Conservation (phyloP, 2,888 invertebrate species). For the Oscheius sp. region DNA sequence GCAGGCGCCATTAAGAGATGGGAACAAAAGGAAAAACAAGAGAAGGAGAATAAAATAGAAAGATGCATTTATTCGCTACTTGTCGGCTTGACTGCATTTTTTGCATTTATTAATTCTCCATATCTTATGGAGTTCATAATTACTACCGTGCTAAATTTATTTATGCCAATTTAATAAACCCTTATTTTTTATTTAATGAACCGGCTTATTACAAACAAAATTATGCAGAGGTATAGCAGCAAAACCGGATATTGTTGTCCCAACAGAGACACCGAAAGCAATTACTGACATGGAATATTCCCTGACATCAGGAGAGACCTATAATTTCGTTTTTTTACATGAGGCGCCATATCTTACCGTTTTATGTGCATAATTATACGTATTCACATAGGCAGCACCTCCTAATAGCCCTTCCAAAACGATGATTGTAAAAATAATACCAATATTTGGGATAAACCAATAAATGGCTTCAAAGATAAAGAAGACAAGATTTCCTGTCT, state of each 20-base stretch:
- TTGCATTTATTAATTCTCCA: too few species aligned
- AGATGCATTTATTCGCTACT: too few species aligned
- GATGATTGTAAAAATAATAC: slow-evolving; percentile 80
- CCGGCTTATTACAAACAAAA: slow-evolving; percentile 78
- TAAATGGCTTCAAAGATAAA: slow-evolving; percentile 80
- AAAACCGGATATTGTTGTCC: slow-evolving; percentile 83
- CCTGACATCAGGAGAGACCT: slow-evolving; percentile 49
- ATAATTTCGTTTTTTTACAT: too few species aligned
- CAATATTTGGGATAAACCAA: slow-evolving; percentile 80
- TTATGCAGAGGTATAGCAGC: slow-evolving; percentile 83
- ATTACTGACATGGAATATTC: slow-evolving; percentile 83
- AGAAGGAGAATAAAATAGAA: too few species aligned
- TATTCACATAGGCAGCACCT: slow-evolving; percentile 84
- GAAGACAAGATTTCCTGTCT: slow-evolving; percentile 80
- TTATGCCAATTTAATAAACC: too few species aligned
- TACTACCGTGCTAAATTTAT: too few species aligned
- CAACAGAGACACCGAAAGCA: slow-evolving; percentile 82
- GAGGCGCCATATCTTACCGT: slow-evolving; percentile 77
- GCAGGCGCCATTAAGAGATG: too few species aligned
- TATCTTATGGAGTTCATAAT: too few species aligned
- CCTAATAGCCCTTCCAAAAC: slow-evolving; percentile 84
- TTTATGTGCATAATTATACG: slow-evolving; percentile 82
- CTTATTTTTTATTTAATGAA: neutral
- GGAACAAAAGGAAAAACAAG: too few species aligned
- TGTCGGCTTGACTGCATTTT: too few species aligned